These are phyloP conservation scores for Platanista minor DNA, from an alignment of 2,113 vertebrate species.

Conservation along the genomic window DNA sequence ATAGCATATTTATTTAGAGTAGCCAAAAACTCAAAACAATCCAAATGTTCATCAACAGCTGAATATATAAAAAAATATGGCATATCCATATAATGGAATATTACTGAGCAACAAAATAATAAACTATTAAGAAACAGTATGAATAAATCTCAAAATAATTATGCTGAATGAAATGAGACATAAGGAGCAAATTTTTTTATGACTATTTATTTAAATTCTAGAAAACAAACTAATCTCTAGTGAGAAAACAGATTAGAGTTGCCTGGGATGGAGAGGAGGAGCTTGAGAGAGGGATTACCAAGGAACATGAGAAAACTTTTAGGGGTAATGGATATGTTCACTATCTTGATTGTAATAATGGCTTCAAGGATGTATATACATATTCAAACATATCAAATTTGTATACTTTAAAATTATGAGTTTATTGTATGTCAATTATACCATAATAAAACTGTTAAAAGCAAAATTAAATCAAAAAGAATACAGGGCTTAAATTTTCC, in stretches of 20 bases:
- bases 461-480: neutral
- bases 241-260: neutral
- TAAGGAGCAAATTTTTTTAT: neutral
- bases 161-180: neutral
- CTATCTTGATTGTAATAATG: neutral
- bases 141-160: neutral
- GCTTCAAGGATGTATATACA: neutral
- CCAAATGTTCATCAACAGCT: neutral
- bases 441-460: neutral
- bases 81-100: neutral
- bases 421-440: neutral
- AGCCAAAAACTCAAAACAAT: neutral
- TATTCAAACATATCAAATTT: neutral
- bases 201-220: neutral
- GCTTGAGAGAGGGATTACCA: neutral
- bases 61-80: neutral
- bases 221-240: neutral
- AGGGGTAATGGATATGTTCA: neutral
- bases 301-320: neutral
- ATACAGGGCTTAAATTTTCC: neutral
- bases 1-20: neutral
- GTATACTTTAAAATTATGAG: neutral
- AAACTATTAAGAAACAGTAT: neutral
- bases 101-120: neutral
- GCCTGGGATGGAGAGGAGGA: fast-evolving